A percentile compares a stretch with the other conserved stretches of the same genome.
phyloP scores from a whole-genome alignment of 2,888 invertebrate species.

The Mystacides longicornis region DNA sequence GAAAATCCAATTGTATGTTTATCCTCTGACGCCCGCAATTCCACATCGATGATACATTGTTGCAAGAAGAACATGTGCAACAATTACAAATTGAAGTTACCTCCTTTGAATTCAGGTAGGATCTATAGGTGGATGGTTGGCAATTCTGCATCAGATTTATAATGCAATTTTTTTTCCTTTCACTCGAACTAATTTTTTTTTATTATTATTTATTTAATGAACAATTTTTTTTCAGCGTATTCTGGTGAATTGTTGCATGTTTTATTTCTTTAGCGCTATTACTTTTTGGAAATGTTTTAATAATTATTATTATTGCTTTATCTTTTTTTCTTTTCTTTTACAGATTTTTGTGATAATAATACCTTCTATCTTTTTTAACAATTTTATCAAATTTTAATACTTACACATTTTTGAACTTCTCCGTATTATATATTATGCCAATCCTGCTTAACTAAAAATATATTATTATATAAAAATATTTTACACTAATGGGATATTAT shows the following conservation, averaged over 20 bases:
- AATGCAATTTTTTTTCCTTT: background rate
- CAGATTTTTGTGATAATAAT: no score
- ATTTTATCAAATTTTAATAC: no score
- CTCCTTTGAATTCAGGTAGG: conserved; percentile 61
- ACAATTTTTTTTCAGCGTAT: background rate
- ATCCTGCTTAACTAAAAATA: no score
- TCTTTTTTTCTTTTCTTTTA: no score
- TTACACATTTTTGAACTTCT: no score
- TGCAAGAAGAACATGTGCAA: conserved; percentile 77
- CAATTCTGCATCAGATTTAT: conserved; percentile 2
- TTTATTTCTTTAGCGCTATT: background rate
- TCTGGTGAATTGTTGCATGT: background rate
- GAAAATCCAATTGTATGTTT: conserved; percentile 79
- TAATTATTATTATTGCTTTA: no score
- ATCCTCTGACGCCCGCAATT: conserved; percentile 65
- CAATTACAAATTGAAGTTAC: conserved; percentile 61
- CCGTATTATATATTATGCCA: no score
- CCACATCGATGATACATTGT: conserved; percentile 73
- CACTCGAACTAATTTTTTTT: background rate
- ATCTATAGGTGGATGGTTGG: conserved; percentile 4
- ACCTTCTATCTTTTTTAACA: no score
- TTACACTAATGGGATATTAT: no score
- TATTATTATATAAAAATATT: no score
- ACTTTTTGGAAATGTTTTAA: no score
- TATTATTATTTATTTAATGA: background rate